Evolutionary conservation across 2,797 vertebrate species (phyloP).

Genomic region (Hydrolagus colliei): DNA sequence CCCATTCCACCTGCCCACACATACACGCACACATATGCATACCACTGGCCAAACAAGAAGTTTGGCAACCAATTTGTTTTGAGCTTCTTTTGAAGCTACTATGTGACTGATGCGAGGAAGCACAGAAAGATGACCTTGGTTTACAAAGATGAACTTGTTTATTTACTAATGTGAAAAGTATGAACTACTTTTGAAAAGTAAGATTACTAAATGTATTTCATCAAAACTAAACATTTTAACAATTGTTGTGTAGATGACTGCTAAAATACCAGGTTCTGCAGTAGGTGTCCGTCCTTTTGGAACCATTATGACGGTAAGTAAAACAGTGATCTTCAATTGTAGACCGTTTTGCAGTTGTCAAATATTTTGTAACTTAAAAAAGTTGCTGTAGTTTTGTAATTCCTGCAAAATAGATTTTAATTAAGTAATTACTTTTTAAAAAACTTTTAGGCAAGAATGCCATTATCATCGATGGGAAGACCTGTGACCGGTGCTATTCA

Average conservation of each 20-base stretch:
- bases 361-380: not conserved
- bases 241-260: conserved; percentile 68
- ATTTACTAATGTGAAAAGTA: not conserved
- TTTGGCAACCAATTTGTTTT: too few species aligned
- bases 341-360: not conserved
- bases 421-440: conserved; percentile 2
- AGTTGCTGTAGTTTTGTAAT: not conserved
- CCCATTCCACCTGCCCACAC: too few species aligned
- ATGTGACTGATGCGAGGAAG: too few species aligned
- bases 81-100: too few species aligned
- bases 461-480: conserved; percentile 79
- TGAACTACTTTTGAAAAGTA: not conserved
- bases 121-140: too few species aligned
- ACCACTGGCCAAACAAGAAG: too few species aligned
- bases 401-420: not conserved
- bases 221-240: not conserved
- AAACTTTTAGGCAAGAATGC: conserved; percentile 64
- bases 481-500: conserved; percentile 79
- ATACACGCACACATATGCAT: too few species aligned
- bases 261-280: conserved; percentile 78
- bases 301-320: conserved; percentile 76
- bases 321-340: conserved; percentile 31
- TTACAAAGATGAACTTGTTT: not conserved
- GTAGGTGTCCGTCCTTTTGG: conserved; percentile 66
- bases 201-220: not conserved